Percentiles rank a stretch among this genome's conserved stretches.
Evolutionary conservation across 2,797 vertebrate genomes (phyloP).

Genomic region (Pipistrellus nathusii): DNA sequence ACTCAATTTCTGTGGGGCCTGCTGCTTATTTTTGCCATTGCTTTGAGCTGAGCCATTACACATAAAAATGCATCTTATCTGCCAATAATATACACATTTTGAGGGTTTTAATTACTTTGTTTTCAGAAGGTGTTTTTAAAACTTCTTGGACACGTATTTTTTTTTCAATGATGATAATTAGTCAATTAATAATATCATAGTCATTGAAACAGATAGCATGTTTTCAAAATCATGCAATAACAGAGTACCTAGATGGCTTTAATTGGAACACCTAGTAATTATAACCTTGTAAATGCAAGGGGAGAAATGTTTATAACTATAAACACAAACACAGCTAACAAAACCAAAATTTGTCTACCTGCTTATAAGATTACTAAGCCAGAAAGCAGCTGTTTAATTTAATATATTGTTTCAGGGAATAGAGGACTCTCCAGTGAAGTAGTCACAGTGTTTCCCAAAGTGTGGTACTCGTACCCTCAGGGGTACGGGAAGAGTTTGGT

Average conservation of each 20-base stretch:
- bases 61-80: constrained; percentile 10
- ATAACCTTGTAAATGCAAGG: constrained; percentile 77
- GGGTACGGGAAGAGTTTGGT: too few species aligned
- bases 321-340: constrained; percentile 82
- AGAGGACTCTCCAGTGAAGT: constrained; percentile 4
- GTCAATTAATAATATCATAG: constrained; percentile 82
- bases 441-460: too few species aligned
- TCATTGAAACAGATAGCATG: constrained; percentile 75
- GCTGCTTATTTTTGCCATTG: not conserved
- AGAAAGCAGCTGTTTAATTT: constrained; percentile 45
- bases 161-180: constrained; percentile 81
- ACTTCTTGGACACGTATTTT: constrained; percentile 80
- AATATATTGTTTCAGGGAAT: constrained; percentile 67
- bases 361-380: constrained; percentile 60
- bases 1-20: constrained; percentile 29
- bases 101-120: constrained; percentile 66
- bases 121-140: constrained; percentile 74
- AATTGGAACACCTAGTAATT: constrained; percentile 86
- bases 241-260: constrained; percentile 74
- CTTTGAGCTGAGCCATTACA: not conserved
- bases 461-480: too few species aligned
- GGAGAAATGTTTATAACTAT: constrained; percentile 81
- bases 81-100: constrained; percentile 53
- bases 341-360: constrained; percentile 78
- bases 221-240: constrained; percentile 83